phyloP scores from a whole-genome alignment of 2,888 invertebrate genomes.

The Catotricha subobsoleta region DNA sequence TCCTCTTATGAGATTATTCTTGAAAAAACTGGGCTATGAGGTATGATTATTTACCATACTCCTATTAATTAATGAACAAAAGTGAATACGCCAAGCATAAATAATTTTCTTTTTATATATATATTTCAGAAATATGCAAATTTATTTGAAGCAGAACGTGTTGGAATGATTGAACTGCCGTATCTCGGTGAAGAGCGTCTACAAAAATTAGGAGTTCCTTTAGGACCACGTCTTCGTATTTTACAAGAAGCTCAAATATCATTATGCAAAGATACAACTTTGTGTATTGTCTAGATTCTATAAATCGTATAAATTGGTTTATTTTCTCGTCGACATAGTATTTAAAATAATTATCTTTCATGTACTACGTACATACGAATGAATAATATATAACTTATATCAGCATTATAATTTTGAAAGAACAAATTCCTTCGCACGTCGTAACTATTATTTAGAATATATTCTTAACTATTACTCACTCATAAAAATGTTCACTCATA shows the following conservation, averaged over 20 bases:
- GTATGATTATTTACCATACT: slow-evolving; percentile 30
- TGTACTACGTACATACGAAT: too few species aligned
- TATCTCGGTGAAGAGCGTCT: slow-evolving; percentile 77
- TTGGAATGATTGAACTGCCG: slow-evolving; percentile 78
- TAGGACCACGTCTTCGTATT: slow-evolving; percentile 74
- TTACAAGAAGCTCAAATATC: slow-evolving; percentile 66
- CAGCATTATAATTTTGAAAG: too few species aligned
- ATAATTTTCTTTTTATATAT: background rate
- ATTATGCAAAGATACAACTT: slow-evolving; percentile 38
- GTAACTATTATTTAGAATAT: too few species aligned
- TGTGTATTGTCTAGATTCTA: slow-evolving; percentile 38
- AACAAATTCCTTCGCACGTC: too few species aligned
- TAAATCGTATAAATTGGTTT: slow-evolving; percentile 1
- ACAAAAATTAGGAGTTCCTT: slow-evolving; percentile 74
- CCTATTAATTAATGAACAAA: background rate
- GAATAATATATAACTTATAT: too few species aligned
- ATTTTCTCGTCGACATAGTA: too few species aligned
- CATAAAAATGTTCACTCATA: too few species aligned
- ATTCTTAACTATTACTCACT: too few species aligned
- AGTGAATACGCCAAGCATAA: background rate
- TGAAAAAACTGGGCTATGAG: slow-evolving; percentile 83
- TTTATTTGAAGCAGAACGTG: slow-evolving; percentile 66
- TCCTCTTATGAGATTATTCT: slow-evolving; percentile 70
- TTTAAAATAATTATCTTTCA: too few species aligned
- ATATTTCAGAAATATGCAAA: slow-evolving; percentile 63